Evolutionary conservation across 2,888 invertebrate genomes (phyloP).

Genomic region (Oegoconia quadripuncta): DNA sequence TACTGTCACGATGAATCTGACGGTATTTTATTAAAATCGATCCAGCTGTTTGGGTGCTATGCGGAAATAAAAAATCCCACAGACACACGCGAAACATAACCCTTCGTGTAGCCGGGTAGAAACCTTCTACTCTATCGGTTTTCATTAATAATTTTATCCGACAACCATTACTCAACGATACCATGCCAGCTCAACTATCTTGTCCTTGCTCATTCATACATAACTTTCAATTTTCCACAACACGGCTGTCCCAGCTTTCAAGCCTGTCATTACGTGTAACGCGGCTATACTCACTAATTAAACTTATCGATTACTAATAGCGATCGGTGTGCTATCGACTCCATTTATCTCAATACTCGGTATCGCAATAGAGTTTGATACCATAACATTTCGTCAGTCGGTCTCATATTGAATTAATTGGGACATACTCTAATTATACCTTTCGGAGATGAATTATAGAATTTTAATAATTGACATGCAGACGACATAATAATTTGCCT

Average conservation of each 20-base stretch:
- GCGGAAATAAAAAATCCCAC: no score
- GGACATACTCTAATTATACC: slow-evolving; percentile 57
- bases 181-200: no score
- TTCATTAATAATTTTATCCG: no score
- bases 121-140: no score
- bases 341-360: slow-evolving; percentile 44
- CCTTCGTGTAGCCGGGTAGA: no score
- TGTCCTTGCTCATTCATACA: no score
- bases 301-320: slow-evolving; percentile 31
- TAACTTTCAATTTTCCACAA: no score
- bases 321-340: slow-evolving; percentile 47
- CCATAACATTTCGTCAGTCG: slow-evolving; percentile 58
- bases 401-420: slow-evolving; percentile 54
- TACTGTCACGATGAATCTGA: no score
- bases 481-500: slow-evolving; percentile 13
- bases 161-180: no score
- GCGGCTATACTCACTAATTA: slow-evolving; percentile 18
- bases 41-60: no score
- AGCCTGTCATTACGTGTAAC: slow-evolving; percentile 7
- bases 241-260: slow-evolving; percentile 2
- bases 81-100: no score
- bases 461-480: slow-evolving; percentile 18
- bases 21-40: no score
- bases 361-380: slow-evolving; percentile 27
- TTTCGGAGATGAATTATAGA: slow-evolving; percentile 24